Evolutionary conservation across 2,888 invertebrate genomes (phyloP).

Genomic region (Pseudeuparius sepicola): DNA sequence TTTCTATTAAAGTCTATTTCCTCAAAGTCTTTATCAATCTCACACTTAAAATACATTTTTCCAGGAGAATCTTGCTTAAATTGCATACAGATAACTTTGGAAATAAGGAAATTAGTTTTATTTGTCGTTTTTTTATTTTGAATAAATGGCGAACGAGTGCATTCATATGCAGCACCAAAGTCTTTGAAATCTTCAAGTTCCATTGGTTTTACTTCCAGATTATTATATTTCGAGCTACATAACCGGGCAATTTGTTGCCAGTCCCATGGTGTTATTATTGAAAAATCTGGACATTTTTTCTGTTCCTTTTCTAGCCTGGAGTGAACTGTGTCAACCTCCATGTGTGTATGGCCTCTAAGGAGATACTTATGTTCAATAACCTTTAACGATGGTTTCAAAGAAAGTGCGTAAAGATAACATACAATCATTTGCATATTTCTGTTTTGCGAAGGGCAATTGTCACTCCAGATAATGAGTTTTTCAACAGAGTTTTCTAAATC

Average conservation of each 20-base stretch:
- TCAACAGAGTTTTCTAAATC: no score
- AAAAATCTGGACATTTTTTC: not conserved
- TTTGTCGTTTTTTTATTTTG: conserved; percentile 1
- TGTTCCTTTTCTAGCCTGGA: not conserved
- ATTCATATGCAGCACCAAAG: conserved; percentile 2
- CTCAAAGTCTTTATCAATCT: conserved; percentile 2
- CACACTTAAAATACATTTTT: conserved; percentile 2
- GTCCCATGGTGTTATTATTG: not conserved
- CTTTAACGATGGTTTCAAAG: not conserved
- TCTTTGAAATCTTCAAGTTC: conserved; percentile 2
- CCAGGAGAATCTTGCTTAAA: conserved; percentile 1
- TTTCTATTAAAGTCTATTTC: conserved; percentile 2
- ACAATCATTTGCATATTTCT: not conserved
- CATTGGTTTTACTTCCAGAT: not conserved
- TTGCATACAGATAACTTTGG: conserved; percentile 3
- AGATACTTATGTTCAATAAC: conserved; percentile 1
- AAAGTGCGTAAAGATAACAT: not conserved
- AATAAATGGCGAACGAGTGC: conserved; percentile 2
- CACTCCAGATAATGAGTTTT: no score
- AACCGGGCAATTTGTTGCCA: not conserved
- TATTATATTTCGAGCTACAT: no score
- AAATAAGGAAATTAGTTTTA: conserved; percentile 3
- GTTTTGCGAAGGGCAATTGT: not conserved
- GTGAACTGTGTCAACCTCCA: not conserved
- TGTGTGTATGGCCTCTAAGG: not conserved